Evolutionary conservation across 2,797 vertebrate genomes (phyloP), one percentile per base, ranked within the genome.

Genomic region (Crenichthys baileyi): DNA sequence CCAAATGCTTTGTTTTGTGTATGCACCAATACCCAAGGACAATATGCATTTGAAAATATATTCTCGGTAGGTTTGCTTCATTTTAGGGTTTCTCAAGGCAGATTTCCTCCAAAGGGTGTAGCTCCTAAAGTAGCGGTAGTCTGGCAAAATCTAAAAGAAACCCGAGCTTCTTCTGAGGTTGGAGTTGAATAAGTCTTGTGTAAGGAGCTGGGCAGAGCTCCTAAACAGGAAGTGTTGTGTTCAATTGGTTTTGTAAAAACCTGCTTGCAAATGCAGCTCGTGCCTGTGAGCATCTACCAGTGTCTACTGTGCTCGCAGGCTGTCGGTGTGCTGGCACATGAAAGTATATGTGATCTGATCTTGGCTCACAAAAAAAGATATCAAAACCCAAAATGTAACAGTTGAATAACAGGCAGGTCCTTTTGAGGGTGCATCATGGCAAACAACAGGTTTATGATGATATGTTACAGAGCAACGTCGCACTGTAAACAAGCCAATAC

Each of bases 211-310:
- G 77, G 67, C 80, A 65, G 36, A 73, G 79, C 79, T 88, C 81
- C 85, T 80, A 73, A 80, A 77, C 79, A 85, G 82, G 80, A 87
- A 84, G 53, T 72, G 79, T 70, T 75, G 46, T 72, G 56, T 87
- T 87, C 70, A 72, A 76, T 72, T 76, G 82, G 78, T 90, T 82
- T 84, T 76, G 87, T 73, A 84, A 85, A 84, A 74, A 56, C 80
- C 73, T 73, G 72, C 44, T 81, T 78, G 53, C 31, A 73, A 81
- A 78, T 79, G 79, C 74, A 85, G 70, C 67, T 79, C 72, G 61
- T 70, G 78, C 61, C 79, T 83, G 31, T 68, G 75, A 79, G 72
- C 46, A n/a, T 71, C 82, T 73, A 68, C 50, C 29, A 81, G 67
- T 82, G 36, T 83, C 22, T 73, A 70, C 73, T 83, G 72, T 85